Evolutionary conservation across 2,888 invertebrate genomes (phyloP), one percentile per base, ranked within the genome.

Genomic region (Lithophane ornitopus): DNA sequence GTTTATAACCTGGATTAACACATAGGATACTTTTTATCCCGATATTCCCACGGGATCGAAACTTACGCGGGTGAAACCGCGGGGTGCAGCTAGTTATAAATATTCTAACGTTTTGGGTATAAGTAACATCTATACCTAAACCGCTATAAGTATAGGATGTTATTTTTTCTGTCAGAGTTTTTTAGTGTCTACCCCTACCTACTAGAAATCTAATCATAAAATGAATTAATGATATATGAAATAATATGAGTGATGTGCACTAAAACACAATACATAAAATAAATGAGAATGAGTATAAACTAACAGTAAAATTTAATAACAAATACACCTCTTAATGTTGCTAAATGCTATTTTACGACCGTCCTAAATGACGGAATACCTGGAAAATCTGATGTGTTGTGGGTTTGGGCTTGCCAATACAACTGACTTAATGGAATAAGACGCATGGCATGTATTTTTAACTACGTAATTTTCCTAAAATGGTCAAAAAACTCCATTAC

Each of bases 351-450:
- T 69, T 77, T 70, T 62, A 78, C 61, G 26, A 44, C 3, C 16
- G n/a, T 67, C 54, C 26, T n/a, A 52, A 67, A 78, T 71, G n/a
- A 70, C 41, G n/a, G 22, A 52, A 41, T 68, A 52, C 26, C 39
- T 34, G 56, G 61, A 46, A 65, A 70, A 54, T 14, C 0, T 41
- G n/a, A 26, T 34, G 14, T 8, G 46, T 19, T 11, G 22, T 39
- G 7, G 7, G 16, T 70, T 34, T 46, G 7, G 70, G 2, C 34
- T 65, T 78, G 70, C 44, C 44, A 22, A 39, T 34, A 8, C 8
- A 22, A n/a, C 8, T 34, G 3, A 28, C 14, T 44, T 19, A n/a
- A 14, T 68, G 22, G 12, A 65, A 41, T 63, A 63, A 63, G 3
- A 65, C 6, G 26, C 12, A 12, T 46, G 19, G 19, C 12, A 44